These are phyloP conservation scores for Cataglyphis rosenhaueri DNA, from an alignment of 2,888 invertebrate genomes.

Conservation along the genomic window DNA sequence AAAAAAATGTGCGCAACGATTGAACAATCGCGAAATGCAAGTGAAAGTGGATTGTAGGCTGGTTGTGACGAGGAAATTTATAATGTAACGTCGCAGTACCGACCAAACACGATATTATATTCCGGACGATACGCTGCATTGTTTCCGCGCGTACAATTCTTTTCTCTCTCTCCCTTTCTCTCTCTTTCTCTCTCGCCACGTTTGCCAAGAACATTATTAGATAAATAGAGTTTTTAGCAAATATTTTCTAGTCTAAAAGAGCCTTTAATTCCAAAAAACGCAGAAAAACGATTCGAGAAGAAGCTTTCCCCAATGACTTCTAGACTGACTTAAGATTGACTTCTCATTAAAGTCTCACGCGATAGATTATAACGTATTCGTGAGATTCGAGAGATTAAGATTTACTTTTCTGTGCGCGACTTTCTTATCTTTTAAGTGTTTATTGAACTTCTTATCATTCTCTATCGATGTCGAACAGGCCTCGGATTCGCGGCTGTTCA, in stretches of 20 bases:
- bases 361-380: conserved; percentile 57
- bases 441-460: conserved; percentile 75
- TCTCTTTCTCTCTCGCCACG: background rate
- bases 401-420: conserved; percentile 65
- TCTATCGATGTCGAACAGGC: conserved; percentile 71
- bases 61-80: conserved; percentile 52
- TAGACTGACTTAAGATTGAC: background rate
- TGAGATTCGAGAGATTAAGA: conserved; percentile 63
- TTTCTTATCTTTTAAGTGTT: conserved; percentile 77
- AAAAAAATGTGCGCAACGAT: conserved; percentile 32
- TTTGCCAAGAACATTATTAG: background rate
- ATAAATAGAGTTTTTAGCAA: background rate
- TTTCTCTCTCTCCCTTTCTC: background rate
- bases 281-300: background rate
- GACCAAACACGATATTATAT: conserved; percentile 38
- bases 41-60: conserved; percentile 66
- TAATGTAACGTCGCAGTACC: conserved; percentile 47
- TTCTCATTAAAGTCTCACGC: conserved; percentile 45
- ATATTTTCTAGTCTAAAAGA: background rate
- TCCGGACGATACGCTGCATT: conserved; percentile 15
- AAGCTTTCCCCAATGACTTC: background rate
- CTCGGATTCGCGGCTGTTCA: conserved; percentile 49
- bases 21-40: conserved; percentile 43
- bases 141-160: background rate
- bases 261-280: background rate